Conservation (phyloP, 2,113 vertebrate genomes). For the Datnioides undecimradiatus region DNA sequence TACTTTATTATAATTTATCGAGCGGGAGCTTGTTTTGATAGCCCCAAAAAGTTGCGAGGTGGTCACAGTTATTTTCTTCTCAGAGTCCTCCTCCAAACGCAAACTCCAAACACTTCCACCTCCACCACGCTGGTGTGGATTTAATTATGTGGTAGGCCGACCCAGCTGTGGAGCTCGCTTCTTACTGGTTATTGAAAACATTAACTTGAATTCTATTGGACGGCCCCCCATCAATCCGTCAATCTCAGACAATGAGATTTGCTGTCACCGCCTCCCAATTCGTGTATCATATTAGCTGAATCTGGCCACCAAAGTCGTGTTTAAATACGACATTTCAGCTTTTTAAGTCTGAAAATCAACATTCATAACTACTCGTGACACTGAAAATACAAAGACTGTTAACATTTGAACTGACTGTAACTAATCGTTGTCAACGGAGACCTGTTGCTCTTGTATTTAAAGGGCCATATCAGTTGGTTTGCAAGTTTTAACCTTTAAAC, state of each 20-base stretch:
- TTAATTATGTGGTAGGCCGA: constrained; percentile 69
- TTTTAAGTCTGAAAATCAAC: background rate
- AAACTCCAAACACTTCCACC: constrained; percentile 64
- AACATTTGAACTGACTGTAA: background rate
- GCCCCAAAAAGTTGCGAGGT: constrained; percentile 36
- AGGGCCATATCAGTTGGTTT: background rate
- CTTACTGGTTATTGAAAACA: constrained; percentile 61
- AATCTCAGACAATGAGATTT: constrained; percentile 15
- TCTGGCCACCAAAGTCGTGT: background rate
- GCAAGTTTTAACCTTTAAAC: background rate
- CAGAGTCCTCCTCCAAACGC: constrained; percentile 11
- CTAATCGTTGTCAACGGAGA: background rate
- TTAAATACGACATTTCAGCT: background rate
- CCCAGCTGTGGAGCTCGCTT: background rate
- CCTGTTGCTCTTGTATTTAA: background rate
- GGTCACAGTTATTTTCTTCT: background rate
- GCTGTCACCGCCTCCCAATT: constrained; percentile 53
- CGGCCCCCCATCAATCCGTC: constrained; percentile 60
- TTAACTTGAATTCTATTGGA: constrained; percentile 57
- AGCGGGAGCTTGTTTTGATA: constrained; percentile 12
- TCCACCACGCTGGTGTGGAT: constrained; percentile 76
- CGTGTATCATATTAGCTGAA: constrained; percentile 29
- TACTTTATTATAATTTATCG: constrained; percentile 45
- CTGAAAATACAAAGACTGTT: background rate
- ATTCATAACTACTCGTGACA: background rate